These are phyloP conservation scores for Nannospalax galili DNA, from an alignment of 2,113 vertebrate species.

Conservation along the genomic window DNA sequence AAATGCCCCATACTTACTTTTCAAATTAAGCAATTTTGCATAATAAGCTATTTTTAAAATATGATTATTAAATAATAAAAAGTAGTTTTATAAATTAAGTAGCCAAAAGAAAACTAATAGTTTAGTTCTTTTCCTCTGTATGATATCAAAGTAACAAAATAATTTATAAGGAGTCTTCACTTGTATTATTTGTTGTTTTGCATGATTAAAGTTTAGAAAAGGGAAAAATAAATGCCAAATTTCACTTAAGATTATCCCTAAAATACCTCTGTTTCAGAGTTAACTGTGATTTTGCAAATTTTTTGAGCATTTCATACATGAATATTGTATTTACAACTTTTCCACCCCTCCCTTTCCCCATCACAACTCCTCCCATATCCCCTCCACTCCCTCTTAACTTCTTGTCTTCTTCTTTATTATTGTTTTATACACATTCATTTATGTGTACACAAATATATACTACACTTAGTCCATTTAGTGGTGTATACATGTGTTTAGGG, in stretches of 20 bases:
- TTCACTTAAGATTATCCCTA: not conserved
- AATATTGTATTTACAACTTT: too few relatives aligned
- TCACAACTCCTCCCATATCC: too few relatives aligned
- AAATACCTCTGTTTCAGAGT: not conserved
- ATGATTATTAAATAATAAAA: conserved; percentile 17
- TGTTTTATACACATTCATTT: too few relatives aligned
- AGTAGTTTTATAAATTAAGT: not conserved
- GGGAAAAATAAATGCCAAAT: not conserved
- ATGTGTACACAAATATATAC: too few relatives aligned
- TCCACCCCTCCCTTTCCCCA: too few relatives aligned
- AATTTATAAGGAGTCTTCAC: not conserved
- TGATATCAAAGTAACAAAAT: not conserved
- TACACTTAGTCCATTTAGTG: too few relatives aligned
- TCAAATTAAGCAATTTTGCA: conserved; percentile 16
- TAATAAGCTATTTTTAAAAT: conserved; percentile 13
- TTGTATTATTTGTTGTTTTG: not conserved
- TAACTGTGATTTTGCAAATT: not conserved
- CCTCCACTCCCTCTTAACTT: too few relatives aligned
- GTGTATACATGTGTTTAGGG: too few relatives aligned
- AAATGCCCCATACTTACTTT: not conserved
- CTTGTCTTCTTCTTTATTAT: too few relatives aligned
- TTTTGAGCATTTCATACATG: too few relatives aligned
- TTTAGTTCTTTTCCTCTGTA: not conserved
- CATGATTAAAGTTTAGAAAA: not conserved
- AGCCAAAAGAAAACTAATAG: not conserved